A percentile compares a stretch with the other conserved stretches of the same genome.
Evolutionary conservation across 2,888 invertebrate species (phyloP).

Genomic region (Exephanes ischioxanthus): DNA sequence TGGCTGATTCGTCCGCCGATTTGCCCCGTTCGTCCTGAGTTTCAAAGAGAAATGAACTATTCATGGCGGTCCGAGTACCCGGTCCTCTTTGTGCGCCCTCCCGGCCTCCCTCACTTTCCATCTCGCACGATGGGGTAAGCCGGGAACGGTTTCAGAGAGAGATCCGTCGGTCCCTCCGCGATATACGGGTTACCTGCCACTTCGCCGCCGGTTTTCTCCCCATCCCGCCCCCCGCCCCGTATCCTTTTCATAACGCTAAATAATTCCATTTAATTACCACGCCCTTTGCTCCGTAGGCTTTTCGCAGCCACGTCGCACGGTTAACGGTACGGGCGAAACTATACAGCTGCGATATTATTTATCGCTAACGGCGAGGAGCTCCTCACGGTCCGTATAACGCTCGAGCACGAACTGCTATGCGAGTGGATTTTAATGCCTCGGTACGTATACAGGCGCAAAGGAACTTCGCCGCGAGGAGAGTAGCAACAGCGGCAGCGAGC

Average conservation of each 20-base stretch:
- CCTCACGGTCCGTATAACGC: conserved; percentile 35
- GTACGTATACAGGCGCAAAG: neutral
- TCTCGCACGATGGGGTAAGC: no score
- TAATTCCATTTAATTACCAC: conserved; percentile 81
- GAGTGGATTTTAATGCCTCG: conserved; percentile 41
- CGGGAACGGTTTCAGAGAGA: no score
- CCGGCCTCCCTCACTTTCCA: no score
- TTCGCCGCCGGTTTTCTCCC: no score
- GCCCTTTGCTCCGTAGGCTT: conserved; percentile 64
- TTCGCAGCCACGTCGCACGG: neutral
- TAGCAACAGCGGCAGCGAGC: conserved; percentile 8
- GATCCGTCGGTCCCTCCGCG: no score
- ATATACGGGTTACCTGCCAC: no score
- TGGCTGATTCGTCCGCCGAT: conserved; percentile 61
- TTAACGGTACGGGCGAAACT: neutral
- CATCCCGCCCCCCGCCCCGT: no score
- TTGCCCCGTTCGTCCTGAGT: conserved; percentile 70
- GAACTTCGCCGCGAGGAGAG: neutral
- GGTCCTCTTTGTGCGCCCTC: neutral
- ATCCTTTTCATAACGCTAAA: conserved; percentile 75
- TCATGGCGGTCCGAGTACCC: conserved; percentile 68
- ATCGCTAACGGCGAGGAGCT: conserved; percentile 5
- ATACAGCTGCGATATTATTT: conserved; percentile 1
- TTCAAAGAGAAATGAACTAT: conserved; percentile 76
- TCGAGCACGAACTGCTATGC: conserved; percentile 1